Evolutionary conservation across 1,140 invertebrate species (phyloP), one percentile per base, ranked within the genome.

Genomic region (Trissolcus basalis): DNA sequence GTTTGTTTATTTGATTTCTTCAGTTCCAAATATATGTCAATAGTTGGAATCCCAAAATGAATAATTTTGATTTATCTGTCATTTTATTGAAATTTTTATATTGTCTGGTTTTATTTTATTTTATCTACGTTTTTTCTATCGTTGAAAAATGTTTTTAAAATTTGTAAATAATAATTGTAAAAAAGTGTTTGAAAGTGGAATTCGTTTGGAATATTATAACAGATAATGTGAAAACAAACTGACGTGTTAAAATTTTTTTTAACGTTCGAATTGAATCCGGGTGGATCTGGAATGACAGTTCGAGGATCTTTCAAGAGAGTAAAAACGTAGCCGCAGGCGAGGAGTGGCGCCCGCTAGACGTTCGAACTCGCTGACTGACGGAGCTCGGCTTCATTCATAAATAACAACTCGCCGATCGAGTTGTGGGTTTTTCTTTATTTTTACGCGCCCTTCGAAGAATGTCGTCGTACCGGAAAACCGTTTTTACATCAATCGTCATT

Each of bases 301-400:
- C 54, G 76, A 67, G 68, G 72, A 82, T 80, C 54, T 54, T 71
- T 74, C 45, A 8, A 58, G 78, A 74, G 80, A 78, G 75, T 79
- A 82, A 80, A 81, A 81, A 82, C 69, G 55, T 82, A 80, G 80
- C 82, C 80, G 71, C 75, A 74, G 77, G 82, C 65, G 65, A 80
- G 64, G 73, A 83, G 82, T 85, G 84, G 84, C 83, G 84, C 84
- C 84, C 84, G 83, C 83, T 85, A 77, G 82, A 80, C 81, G 83
- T 82, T 80, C 75, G 76, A 84, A 83, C 82, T 80, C 82, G 84
- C 84, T 82, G 80, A 78, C 68, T 79, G 59, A 19, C 48, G 64
- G 68, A 61, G 69, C 63, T 71, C 16, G 45, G 71, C 70, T 78
- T 79, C 77, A 80, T 82, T 82, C 77, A 81, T 80, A 27, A 27